Evolutionary conservation across 1,140 invertebrate genomes (phyloP), one percentile per base, ranked within the genome.

Genomic region (Anadara kagoshimensis): DNA sequence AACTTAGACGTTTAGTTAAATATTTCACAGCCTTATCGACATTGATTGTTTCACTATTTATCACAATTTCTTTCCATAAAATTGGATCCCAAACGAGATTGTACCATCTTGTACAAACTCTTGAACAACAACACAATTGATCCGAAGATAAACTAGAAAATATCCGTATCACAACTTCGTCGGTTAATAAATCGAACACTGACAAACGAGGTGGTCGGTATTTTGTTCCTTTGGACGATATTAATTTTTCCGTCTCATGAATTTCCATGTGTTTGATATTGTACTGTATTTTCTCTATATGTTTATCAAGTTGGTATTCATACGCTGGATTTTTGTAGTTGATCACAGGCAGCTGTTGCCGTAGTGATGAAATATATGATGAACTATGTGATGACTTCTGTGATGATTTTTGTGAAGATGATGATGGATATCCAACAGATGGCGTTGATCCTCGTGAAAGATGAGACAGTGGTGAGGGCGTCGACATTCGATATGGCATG

Each of bases 41-140:
- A 74, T 92, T 92, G 1, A 94, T 86, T 47, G 90, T 88, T 74
- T 93, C 92, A 45, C 93, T 93, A 47, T 91, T 90, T 43, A 95
- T 87, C 5, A 90, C 91, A 51, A 95, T 93, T 24, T 90, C 91
- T 66, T 92, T 91, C 95, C 95, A 96, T 1, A 96, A 89, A 1
- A 91, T 88, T 20, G 5, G 7, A 94, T 94, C 93, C 95, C 95
- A 96, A 18, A 93, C 94, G 24, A 97, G 91, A 54, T 93, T 91
- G 86, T 95, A 94, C 90, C 96, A 96, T 47, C 90, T 83, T 29
- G 94, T 89, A 81, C 95, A 97, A 0, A 97, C 95, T 14, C 94
- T 91, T 0, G 95, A 93, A 85, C 94, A 92, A 22, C 92, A 91
- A 80, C 94, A 95, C 44, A 96, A 87, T 71, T 96, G 94, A 68